phyloP scores from a whole-genome alignment of 2,888 invertebrate species.

The Trachelus tabidus region DNA sequence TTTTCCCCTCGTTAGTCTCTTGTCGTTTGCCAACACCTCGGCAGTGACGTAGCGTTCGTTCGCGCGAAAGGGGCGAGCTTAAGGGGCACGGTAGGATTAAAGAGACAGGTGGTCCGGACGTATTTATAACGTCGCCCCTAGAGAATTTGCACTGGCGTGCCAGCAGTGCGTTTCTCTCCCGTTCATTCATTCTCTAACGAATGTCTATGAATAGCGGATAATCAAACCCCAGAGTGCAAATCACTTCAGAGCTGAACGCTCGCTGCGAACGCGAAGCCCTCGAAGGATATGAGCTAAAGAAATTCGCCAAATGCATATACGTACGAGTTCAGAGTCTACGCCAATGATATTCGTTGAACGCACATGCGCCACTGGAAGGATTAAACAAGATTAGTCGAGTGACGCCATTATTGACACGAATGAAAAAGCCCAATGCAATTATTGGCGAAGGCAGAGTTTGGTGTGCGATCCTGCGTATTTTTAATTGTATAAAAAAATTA shows the following conservation, averaged over 20 bases:
- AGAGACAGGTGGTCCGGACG: constrained; percentile 56
- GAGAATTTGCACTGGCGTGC: not conserved
- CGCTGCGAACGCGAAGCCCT: too few relatives aligned
- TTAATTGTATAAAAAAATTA: too few relatives aligned
- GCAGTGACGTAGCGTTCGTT: constrained; percentile 14
- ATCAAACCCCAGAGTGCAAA: constrained; percentile 33
- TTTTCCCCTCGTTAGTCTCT: not conserved
- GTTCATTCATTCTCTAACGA: not conserved
- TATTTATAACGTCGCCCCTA: constrained; percentile 41
- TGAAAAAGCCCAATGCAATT: not conserved
- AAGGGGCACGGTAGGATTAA: constrained; percentile 41
- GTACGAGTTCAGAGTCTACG: too few relatives aligned
- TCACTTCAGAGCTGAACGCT: not conserved
- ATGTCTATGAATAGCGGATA: constrained; percentile 57
- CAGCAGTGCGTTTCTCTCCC: not conserved
- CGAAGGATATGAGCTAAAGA: not conserved
- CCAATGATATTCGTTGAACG: too few relatives aligned
- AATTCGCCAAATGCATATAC: too few relatives aligned
- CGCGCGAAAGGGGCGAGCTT: constrained; percentile 16
- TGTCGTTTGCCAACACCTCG: not conserved
- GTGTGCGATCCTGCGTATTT: too few relatives aligned
- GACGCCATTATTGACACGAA: not conserved
- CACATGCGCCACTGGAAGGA: not conserved
- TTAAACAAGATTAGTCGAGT: not conserved
- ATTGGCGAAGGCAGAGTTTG: too few relatives aligned